Evolutionary conservation across 2,888 invertebrate genomes (phyloP).

Genomic region (Polietes domitor): DNA sequence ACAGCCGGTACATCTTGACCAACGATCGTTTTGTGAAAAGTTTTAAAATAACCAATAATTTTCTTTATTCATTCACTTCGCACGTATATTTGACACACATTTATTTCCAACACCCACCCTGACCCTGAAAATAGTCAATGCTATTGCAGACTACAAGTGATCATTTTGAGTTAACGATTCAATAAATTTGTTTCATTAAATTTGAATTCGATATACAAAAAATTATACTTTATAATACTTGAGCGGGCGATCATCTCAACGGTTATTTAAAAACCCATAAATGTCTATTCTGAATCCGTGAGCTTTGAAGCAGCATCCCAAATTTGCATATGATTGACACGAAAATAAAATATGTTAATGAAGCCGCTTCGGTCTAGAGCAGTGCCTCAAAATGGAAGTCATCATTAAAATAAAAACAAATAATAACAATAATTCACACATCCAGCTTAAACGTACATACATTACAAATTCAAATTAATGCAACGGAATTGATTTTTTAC

Average conservation of each 20-base stretch:
- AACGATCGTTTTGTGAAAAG: too few relatives aligned
- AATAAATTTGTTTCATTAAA: too few relatives aligned
- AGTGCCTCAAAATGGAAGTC: neutral
- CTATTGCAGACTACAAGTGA: too few relatives aligned
- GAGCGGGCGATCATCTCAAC: too few relatives aligned
- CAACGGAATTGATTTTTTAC: neutral
- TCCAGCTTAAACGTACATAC: neutral
- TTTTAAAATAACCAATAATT: too few relatives aligned
- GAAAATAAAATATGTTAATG: neutral
- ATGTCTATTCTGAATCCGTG: neutral
- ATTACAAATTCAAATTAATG: neutral
- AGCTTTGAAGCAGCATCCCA: neutral
- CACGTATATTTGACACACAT: too few relatives aligned
- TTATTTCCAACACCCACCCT: too few relatives aligned
- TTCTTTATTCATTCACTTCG: too few relatives aligned
- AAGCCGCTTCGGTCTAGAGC: neutral
- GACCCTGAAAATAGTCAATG: too few relatives aligned
- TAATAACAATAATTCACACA: neutral
- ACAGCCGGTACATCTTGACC: too few relatives aligned
- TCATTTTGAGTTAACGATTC: too few relatives aligned
- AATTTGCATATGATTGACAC: neutral
- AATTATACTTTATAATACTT: neutral
- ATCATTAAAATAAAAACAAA: neutral
- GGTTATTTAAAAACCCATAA: neutral
- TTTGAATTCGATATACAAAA: neutral